Conservation (phyloP, 1,140 invertebrate species). For the Atopsyche davidsoni region DNA sequence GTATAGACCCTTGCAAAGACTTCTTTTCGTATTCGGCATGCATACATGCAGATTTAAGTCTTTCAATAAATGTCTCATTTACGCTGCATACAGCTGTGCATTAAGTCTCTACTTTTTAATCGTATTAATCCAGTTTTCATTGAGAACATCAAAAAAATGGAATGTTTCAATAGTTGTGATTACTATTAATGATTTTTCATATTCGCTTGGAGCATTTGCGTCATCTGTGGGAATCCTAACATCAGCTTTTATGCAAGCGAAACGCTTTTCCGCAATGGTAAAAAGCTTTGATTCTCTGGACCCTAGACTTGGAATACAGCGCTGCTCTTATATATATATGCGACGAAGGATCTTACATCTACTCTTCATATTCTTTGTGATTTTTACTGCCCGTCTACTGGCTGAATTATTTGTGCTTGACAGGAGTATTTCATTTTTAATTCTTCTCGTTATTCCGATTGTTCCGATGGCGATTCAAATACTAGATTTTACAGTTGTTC, state of each 20-base stretch:
- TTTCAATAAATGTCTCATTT: no score
- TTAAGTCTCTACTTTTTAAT: not conserved
- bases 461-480: not conserved
- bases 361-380: no score
- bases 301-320: not conserved
- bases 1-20: not conserved
- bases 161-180: no score
- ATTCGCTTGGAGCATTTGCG: not conserved
- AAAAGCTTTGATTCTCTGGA: conserved; percentile 13
- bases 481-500: not conserved
- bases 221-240: not conserved
- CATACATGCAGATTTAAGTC: not conserved
- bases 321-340: no score
- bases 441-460: no score
- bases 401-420: no score
- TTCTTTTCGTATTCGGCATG: not conserved
- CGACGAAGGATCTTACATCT: no score
- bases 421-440: no score
- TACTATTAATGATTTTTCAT: no score
- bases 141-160: no score
- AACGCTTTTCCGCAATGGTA: conserved; percentile 8
- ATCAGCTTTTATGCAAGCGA: conserved; percentile 5
- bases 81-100: not conserved
- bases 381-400: no score
- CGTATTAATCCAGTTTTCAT: no score